Conservation (phyloP, 2,113 vertebrate genomes). For the Podarcis cretensis region DNA sequence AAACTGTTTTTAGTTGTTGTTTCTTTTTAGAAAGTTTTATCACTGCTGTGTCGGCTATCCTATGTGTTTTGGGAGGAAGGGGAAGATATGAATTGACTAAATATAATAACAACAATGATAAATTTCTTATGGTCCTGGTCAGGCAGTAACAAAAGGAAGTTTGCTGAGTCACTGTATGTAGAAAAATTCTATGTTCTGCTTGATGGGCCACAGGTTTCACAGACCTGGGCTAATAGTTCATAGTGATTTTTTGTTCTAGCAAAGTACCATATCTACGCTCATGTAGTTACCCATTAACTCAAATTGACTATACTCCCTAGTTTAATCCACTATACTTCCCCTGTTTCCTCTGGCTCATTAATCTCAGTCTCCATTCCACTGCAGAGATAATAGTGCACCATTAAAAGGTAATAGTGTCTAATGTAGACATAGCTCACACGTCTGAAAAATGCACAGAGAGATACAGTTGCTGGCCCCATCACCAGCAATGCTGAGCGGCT, state of each 20-base stretch:
- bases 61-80: too few relatives aligned
- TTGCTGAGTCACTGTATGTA: neutral
- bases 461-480: neutral
- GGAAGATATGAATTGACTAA: too few relatives aligned
- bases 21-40: too few relatives aligned
- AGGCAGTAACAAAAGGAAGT: too few relatives aligned
- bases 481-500: neutral
- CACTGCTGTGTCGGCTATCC: too few relatives aligned
- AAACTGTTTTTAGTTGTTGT: too few relatives aligned
- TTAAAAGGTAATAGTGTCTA: neutral
- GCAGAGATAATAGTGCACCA: neutral
- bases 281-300: neutral
- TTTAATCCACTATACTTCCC: neutral
- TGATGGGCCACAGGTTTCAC: neutral
- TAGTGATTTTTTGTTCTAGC: neutral
- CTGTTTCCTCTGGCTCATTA: slow-evolving; percentile 3
- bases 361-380: neutral
- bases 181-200: neutral
- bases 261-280: neutral
- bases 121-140: too few relatives aligned
- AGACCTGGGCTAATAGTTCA: neutral
- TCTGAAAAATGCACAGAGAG: slow-evolving; percentile 1
- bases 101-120: too few relatives aligned
- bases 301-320: neutral
- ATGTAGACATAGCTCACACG: neutral